phyloP scores from a whole-genome alignment of 1,140 invertebrate species.

The Papilio dardanus region DNA sequence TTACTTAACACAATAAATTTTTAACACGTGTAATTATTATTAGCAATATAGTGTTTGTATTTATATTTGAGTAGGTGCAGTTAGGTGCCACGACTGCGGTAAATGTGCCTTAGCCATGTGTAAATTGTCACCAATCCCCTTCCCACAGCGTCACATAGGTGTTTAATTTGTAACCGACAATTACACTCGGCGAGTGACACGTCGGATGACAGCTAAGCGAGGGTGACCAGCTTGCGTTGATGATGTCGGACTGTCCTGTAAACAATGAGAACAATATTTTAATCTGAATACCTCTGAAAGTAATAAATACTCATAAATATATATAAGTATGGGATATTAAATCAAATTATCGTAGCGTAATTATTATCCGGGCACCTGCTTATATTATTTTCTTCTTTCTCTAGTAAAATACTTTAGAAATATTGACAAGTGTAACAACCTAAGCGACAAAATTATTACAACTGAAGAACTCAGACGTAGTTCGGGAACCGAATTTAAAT shows the following conservation, averaged over 20 bases:
- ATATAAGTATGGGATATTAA: too few relatives aligned
- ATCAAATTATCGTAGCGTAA: too few relatives aligned
- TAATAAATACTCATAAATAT: too few relatives aligned
- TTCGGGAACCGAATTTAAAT: not conserved
- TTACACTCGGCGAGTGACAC: constrained; percentile 42
- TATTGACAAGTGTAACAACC: too few relatives aligned
- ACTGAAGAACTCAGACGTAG: too few relatives aligned
- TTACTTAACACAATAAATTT: too few relatives aligned
- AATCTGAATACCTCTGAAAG: not conserved
- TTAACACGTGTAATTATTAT: too few relatives aligned
- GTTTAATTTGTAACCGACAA: constrained; percentile 31
- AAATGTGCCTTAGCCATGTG: not conserved
- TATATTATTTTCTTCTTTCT: too few relatives aligned
- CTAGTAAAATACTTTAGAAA: too few relatives aligned
- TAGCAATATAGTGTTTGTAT: too few relatives aligned
- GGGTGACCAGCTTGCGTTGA: not conserved
- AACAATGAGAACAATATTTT: not conserved
- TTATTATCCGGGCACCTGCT: too few relatives aligned
- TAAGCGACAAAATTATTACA: too few relatives aligned
- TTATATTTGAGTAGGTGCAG: not conserved
- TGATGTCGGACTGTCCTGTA: not conserved
- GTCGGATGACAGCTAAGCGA: not conserved
- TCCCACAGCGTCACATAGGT: constrained; percentile 23
- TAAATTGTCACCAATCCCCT: constrained; percentile 52
- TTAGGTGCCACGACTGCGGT: not conserved